Conservation (phyloP, 2,797 vertebrate genomes). For the Prionace glauca region DNA sequence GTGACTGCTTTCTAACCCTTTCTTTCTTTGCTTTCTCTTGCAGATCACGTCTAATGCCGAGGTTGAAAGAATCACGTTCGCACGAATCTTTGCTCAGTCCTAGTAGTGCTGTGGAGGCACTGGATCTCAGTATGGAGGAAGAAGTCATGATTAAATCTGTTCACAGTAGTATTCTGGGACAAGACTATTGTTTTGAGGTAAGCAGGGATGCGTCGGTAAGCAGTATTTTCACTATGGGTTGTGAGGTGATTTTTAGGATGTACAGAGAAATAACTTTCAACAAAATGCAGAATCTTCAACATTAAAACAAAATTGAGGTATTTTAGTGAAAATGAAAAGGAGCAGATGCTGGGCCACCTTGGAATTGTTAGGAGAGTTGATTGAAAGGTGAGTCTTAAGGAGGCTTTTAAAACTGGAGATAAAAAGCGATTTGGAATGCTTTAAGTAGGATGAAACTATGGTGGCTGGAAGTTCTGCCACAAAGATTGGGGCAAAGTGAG, state of each 20-base stretch:
- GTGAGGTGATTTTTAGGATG: neutral
- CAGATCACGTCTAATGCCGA: constrained; percentile 99
- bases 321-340: neutral
- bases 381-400: neutral
- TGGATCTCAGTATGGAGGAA: constrained; percentile 99
- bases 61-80: constrained; percentile 97
- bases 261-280: neutral
- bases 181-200: constrained; percentile 82
- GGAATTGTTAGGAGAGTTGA: neutral
- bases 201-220: constrained; percentile 38
- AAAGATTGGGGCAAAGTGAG: neutral
- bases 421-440: neutral
- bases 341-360: neutral
- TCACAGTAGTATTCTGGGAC: constrained; percentile 96
- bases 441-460: neutral
- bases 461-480: no score
- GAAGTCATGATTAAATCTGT: constrained; percentile 94
- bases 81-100: constrained; percentile 99
- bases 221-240: neutral
- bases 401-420: neutral
- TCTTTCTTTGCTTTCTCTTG: neutral
- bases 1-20: neutral
- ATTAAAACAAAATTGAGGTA: neutral
- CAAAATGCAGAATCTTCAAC: no score
- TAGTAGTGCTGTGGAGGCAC: constrained; percentile 89